Evolutionary conservation across 2,113 vertebrate species (phyloP).

Genomic region (Anarhynchus alexandrinus): DNA sequence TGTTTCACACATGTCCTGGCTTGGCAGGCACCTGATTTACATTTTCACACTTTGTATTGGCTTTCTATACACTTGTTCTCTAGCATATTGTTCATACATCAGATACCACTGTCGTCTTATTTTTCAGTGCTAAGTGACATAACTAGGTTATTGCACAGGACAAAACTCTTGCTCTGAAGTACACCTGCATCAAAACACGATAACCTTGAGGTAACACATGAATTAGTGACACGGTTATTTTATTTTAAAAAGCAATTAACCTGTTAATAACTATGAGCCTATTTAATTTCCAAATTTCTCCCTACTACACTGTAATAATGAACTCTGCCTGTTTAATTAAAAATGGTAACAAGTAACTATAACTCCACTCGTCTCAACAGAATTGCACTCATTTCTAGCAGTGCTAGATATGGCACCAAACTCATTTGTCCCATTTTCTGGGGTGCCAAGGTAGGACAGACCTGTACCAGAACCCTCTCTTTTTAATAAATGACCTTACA

Average conservation of each 20-base stretch:
- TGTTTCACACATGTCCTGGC: constrained; percentile 32
- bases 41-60: constrained; percentile 35
- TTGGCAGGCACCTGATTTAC: constrained; percentile 39
- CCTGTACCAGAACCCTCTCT: not conserved
- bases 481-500: not conserved
- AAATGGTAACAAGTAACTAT: not conserved
- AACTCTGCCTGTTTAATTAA: not conserved
- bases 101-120: not conserved
- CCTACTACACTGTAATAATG: not conserved
- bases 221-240: not conserved
- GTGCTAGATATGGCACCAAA: not conserved
- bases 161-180: not conserved
- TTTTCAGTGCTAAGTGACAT: not conserved
- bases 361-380: not conserved
- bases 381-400: not conserved
- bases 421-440: not conserved
- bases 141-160: not conserved
- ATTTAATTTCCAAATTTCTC: not conserved
- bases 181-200: not conserved
- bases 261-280: not conserved
- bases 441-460: not conserved
- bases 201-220: not conserved
- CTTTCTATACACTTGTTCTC: constrained; percentile 1
- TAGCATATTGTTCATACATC: not conserved
- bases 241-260: not conserved